Conservation (phyloP, 2,113 vertebrate genomes). For the Menura novaehollandiae region DNA sequence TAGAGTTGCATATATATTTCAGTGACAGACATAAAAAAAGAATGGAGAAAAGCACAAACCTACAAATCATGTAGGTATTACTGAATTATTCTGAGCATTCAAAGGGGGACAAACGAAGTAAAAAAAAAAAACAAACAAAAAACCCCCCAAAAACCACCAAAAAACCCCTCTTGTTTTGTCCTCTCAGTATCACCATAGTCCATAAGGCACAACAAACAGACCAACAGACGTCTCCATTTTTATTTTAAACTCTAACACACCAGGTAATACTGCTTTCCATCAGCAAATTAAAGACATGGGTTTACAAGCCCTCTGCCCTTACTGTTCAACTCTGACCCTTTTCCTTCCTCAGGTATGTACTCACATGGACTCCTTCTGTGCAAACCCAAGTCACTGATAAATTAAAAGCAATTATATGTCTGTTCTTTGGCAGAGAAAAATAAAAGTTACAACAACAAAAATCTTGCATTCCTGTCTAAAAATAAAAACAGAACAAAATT, state of each 20-base stretch:
- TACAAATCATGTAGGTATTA: neutral
- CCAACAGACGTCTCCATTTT: neutral
- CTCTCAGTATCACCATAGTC: neutral
- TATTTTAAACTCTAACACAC: neutral
- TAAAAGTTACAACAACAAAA: neutral
- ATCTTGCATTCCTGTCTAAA: accelerated
- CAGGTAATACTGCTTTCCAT: neutral
- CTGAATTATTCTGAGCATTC: neutral
- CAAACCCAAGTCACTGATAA: neutral
- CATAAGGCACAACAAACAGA: neutral
- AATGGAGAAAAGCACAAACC: neutral
- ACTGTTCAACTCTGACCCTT: neutral
- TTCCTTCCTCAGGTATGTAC: neutral
- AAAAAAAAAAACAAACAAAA: accelerated
- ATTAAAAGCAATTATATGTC: neutral
- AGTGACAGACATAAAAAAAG: neutral
- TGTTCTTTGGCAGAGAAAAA: neutral
- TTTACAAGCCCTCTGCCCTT: neutral
- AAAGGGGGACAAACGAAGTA: neutral
- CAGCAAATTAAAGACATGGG: neutral
- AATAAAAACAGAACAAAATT: neutral
- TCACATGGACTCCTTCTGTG: neutral
- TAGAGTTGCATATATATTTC: neutral
- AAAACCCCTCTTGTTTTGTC: neutral
- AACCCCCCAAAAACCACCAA: no score